Conservation (phyloP, 2,113 vertebrate species). For the Kryptolebias marmoratus region DNA sequence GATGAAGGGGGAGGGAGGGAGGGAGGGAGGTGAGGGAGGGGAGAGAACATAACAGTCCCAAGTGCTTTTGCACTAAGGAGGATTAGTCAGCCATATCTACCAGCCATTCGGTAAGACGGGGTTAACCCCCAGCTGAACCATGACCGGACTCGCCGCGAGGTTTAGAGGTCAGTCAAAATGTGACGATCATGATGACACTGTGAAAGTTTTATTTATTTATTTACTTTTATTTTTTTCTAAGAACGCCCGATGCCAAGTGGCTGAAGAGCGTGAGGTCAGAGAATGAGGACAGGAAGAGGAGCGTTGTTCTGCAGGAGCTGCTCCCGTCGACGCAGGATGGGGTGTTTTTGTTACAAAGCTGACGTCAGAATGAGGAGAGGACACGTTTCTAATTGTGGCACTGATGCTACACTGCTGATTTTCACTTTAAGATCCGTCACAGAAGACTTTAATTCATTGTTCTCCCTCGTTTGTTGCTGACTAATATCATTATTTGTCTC, state of each 20-base stretch:
- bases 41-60: constrained; percentile 73
- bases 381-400: background rate
- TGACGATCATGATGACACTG: background rate
- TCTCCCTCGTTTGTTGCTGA: too few species aligned
- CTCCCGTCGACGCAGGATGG: background rate
- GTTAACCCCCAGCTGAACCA: constrained; percentile 82
- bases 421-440: background rate
- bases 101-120: constrained; percentile 75
- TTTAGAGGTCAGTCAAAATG: constrained; percentile 24
- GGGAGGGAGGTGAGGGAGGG: background rate
- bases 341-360: background rate
- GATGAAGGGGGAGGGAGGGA: background rate
- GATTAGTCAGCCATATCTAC: constrained; percentile 83
- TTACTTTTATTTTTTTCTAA: background rate
- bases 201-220: too few species aligned
- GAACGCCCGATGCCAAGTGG: background rate
- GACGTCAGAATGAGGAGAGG: background rate
- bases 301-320: background rate
- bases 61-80: constrained; percentile 82
- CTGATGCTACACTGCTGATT: background rate
- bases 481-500: background rate
- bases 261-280: background rate
- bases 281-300: background rate
- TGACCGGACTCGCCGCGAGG: constrained; percentile 54
- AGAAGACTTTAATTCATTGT: background rate